Conservation (phyloP, 1,140 invertebrate species). For the Hermetia illucens region DNA sequence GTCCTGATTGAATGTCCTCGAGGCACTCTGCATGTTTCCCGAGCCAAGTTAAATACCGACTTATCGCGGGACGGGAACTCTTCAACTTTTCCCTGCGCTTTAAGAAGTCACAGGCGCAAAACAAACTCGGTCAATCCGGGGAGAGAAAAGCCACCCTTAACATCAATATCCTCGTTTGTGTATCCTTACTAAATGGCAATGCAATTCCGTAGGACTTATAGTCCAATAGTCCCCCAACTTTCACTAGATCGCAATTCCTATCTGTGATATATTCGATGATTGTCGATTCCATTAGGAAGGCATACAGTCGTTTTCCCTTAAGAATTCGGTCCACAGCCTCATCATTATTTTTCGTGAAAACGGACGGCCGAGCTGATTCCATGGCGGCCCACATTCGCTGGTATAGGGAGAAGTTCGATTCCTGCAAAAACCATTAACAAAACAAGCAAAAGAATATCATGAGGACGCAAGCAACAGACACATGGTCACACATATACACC, state of each 20-base stretch:
- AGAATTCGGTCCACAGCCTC: slow-evolving; percentile 71
- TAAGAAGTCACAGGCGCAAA: too few relatives aligned
- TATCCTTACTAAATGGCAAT: slow-evolving; percentile 48
- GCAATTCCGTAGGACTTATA: slow-evolving; percentile 76
- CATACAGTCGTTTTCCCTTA: slow-evolving; percentile 50
- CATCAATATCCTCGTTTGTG: too few relatives aligned
- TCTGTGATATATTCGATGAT: slow-evolving; percentile 65
- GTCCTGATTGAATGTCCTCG: too few relatives aligned
- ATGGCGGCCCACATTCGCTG: slow-evolving; percentile 64
- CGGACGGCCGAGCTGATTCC: slow-evolving; percentile 61
- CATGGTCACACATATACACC: too few relatives aligned
- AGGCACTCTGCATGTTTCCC: too few relatives aligned
- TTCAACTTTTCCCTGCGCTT: too few relatives aligned
- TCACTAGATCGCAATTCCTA: slow-evolving; percentile 57
- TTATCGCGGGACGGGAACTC: too few relatives aligned
- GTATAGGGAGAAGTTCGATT: slow-evolving; percentile 58
- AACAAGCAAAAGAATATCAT: not conserved
- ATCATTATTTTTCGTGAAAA: slow-evolving; percentile 63
- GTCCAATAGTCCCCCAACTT: slow-evolving; percentile 64
- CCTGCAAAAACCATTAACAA: slow-evolving; percentile 32
- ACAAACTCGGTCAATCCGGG: too few relatives aligned
- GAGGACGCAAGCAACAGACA: too few relatives aligned
- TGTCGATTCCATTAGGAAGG: slow-evolving; percentile 77
- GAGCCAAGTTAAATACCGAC: too few relatives aligned
- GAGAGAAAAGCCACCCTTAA: too few relatives aligned